These are phyloP conservation scores for Columba janthina DNA, from an alignment of 2,113 vertebrate species.

Conservation along the genomic window DNA sequence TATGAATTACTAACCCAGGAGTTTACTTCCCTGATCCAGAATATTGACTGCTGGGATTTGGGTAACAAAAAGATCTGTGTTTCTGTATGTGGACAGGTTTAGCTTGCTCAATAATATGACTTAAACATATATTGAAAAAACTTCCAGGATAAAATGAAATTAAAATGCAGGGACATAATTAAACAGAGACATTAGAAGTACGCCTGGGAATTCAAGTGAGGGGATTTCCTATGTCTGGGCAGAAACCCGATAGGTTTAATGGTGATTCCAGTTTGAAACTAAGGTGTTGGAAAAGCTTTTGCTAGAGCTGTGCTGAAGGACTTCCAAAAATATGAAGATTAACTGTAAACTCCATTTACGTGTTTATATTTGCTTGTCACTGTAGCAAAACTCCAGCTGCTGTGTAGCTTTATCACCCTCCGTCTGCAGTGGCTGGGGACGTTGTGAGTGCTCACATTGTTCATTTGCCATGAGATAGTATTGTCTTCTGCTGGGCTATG, in stretches of 20 bases:
- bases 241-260: constrained; percentile 38
- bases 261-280: constrained; percentile 44
- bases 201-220: constrained; percentile 2
- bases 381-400: constrained; percentile 24
- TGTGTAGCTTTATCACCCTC: background rate
- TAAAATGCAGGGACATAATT: constrained; percentile 13
- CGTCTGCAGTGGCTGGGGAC: background rate
- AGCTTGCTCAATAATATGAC: background rate
- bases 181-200: constrained; percentile 36
- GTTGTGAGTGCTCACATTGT: rapidly evolving
- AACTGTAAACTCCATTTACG: background rate
- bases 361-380: constrained; percentile 21
- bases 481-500: constrained; percentile 18
- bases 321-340: background rate
- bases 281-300: constrained; percentile 26
- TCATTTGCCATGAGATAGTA: constrained; percentile 5
- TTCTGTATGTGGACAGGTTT: background rate
- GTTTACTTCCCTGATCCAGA: constrained; percentile 4
- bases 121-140: background rate
- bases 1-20: background rate
- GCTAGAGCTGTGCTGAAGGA: background rate
- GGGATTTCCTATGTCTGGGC: constrained; percentile 3
- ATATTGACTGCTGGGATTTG: background rate
- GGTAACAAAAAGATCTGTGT: constrained; percentile 28
- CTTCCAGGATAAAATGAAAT: constrained; percentile 8